Base-by-base conservation (phyloP, 2,797 vertebrate species). In the Diplodus puntazzo region DNA sequence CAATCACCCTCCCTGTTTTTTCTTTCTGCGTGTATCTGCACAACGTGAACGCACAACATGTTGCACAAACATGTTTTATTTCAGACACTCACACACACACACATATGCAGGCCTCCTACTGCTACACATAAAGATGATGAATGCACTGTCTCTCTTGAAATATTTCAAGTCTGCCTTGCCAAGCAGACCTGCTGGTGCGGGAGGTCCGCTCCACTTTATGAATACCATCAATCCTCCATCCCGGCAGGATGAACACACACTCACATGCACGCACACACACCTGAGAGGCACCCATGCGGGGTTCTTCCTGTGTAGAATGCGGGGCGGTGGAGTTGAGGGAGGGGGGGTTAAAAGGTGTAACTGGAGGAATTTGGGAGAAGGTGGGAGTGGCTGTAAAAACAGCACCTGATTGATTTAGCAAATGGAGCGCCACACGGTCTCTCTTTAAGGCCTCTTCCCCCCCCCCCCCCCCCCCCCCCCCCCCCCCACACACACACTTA, bases 361-460 rank as follows among this genome's bases (percentile, higher is more conserved):
- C 69, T 75, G 58, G 70, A 80, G 86, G 88, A 91, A 88, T 90
- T 82, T 87, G 45, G 74, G 49, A 65, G 69, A 85, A 79, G 62
- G 30, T 63, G 65, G 77, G 77, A 81, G 73, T 89, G 83, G 92
- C 92, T 95, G 94, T 95, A 89, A 95, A 96, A 96, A 95, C 93
- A 95, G 84, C 89, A 87, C 89, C 92, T 96, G 94, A 95, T 96
- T 96, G 95, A 95, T 96, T 96, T 96, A 94, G 93, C 95, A 96
- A 95, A 95, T 94, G 94, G 94, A 93, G 91, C 89, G 84, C 94
- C 91, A 88, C 91, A 86, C 66, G 17, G 81, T 49, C 78, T 87
- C 72, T 88, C 82, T 85, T 73, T 43, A 34, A 57, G 34, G 11
- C 71, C 11, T 17, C 58, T 68, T 68, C 49, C 54, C 67, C 46